These are phyloP conservation scores for Sceliomorpha sp. DNA, from an alignment of 2,888 invertebrate genomes.

Conservation along the genomic window DNA sequence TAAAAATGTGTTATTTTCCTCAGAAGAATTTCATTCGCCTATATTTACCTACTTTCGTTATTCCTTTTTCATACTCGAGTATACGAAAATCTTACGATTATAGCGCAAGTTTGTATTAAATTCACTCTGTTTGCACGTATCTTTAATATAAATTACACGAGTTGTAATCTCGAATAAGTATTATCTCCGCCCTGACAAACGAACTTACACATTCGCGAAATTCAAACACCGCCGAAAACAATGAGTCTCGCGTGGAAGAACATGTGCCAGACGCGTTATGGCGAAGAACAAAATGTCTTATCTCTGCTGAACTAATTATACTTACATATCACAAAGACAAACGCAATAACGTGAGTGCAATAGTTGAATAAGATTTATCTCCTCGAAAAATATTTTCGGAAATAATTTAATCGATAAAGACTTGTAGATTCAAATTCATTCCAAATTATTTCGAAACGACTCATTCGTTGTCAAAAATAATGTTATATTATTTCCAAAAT, in stretches of 20 bases:
- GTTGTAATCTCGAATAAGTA: constrained; percentile 24
- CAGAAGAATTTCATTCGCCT: constrained; percentile 38
- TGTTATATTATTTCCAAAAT: no score
- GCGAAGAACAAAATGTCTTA: no score
- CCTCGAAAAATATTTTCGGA: no score
- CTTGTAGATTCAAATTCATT: no score
- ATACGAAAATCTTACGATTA: constrained; percentile 22
- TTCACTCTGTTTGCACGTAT: constrained; percentile 42
- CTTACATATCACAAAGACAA: no score
- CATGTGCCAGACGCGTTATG: no score
- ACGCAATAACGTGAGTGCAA: no score
- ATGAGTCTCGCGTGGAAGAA: not conserved
- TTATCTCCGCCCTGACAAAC: constrained; percentile 15
- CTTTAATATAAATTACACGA: constrained; percentile 40
- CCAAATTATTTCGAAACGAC: no score
- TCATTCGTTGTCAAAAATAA: no score
- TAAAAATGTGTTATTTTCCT: constrained; percentile 36
- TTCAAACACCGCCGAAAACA: not conserved
- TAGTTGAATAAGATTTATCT: no score
- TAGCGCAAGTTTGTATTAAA: constrained; percentile 36
- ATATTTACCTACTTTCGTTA: constrained; percentile 49
- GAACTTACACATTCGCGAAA: constrained; percentile 4
- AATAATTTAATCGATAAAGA: no score
- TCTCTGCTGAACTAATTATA: no score
- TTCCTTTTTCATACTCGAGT: constrained; percentile 27